phyloP scores from a whole-genome alignment of 2,888 invertebrate species.

The Zootermopsis nevadensis region DNA sequence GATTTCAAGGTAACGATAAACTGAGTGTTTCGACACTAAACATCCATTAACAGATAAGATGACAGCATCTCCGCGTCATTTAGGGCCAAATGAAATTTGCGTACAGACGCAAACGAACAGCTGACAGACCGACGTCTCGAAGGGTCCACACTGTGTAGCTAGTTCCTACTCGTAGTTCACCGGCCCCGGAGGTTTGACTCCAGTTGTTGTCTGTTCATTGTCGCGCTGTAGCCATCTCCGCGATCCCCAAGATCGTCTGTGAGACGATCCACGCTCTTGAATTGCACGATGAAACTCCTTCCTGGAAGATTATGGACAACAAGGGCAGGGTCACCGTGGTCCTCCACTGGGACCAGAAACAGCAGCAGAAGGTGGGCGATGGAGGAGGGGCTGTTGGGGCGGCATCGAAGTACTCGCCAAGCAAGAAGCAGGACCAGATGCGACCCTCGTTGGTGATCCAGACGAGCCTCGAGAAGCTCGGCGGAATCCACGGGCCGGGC shows the following conservation, averaged over 20 bases:
- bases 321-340: constrained; percentile 97
- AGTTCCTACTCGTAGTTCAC: too few species aligned
- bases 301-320: constrained; percentile 99
- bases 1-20: too few species aligned
- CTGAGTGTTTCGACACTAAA: too few species aligned
- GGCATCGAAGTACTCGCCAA: constrained; percentile 67
- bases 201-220: not conserved
- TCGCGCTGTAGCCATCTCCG: constrained; percentile 83
- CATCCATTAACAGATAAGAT: too few species aligned
- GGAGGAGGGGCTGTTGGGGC: constrained; percentile 59
- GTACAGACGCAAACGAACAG: too few species aligned
- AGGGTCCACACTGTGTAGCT: too few species aligned
- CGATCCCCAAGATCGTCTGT: constrained; percentile 96
- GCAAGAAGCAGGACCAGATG: constrained; percentile 68
- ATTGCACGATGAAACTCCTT: constrained; percentile 95
- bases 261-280: constrained; percentile 96
- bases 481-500: constrained; percentile 58
- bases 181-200: too few species aligned
- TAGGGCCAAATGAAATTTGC: too few species aligned
- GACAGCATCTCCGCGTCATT: too few species aligned
- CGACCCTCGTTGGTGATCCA: constrained; percentile 80
- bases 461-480: constrained; percentile 77
- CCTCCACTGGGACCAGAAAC: constrained; percentile 94
- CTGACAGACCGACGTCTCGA: too few species aligned
- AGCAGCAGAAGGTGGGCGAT: constrained; percentile 62